phyloP scores from a whole-genome alignment of 2,113 vertebrate species.

The Amblyopsis rosae region DNA sequence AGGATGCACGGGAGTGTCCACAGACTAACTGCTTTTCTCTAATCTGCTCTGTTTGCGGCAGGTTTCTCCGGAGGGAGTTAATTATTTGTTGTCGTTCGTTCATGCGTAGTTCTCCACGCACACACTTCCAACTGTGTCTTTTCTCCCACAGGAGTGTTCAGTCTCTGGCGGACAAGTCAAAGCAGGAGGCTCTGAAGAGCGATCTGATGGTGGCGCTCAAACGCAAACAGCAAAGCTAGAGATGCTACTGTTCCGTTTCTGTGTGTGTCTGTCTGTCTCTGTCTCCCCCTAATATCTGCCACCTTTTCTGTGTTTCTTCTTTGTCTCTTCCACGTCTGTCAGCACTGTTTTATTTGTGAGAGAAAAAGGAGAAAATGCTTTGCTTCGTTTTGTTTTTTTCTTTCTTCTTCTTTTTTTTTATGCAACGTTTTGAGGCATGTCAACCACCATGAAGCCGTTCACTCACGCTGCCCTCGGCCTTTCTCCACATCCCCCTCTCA shows the following conservation, averaged over 20 bases:
- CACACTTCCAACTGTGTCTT: conserved; percentile 20
- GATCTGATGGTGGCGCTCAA: conserved; percentile 95
- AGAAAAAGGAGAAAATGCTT: conserved; percentile 70
- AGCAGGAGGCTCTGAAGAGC: conserved; percentile 93
- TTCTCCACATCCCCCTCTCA: conserved; percentile 19
- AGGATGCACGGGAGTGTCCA: no score
- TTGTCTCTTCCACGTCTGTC: conserved; percentile 57
- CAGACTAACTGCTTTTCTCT: no score
- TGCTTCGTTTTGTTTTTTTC: conserved; percentile 51
- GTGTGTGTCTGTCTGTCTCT: conserved; percentile 18
- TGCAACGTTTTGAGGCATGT: conserved; percentile 51
- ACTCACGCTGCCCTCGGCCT: conserved; percentile 21
- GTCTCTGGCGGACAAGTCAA: conserved; percentile 91
- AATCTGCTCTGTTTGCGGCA: no score
- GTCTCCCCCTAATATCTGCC: conserved; percentile 23
- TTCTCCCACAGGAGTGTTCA: conserved; percentile 86
- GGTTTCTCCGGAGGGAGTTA: background rate
- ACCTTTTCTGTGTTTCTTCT: conserved; percentile 44
- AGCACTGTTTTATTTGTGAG: conserved; percentile 68
- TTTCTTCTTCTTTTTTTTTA: conserved; percentile 18
- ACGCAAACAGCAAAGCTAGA: conserved; percentile 93
- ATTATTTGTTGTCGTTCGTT: no score
- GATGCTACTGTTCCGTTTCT: conserved; percentile 43
- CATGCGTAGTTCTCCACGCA: background rate
- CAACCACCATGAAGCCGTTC: conserved; percentile 67